These are phyloP conservation scores for Sarcophaga caerulescens DNA, from an alignment of 2,888 invertebrate genomes.

Conservation along the genomic window DNA sequence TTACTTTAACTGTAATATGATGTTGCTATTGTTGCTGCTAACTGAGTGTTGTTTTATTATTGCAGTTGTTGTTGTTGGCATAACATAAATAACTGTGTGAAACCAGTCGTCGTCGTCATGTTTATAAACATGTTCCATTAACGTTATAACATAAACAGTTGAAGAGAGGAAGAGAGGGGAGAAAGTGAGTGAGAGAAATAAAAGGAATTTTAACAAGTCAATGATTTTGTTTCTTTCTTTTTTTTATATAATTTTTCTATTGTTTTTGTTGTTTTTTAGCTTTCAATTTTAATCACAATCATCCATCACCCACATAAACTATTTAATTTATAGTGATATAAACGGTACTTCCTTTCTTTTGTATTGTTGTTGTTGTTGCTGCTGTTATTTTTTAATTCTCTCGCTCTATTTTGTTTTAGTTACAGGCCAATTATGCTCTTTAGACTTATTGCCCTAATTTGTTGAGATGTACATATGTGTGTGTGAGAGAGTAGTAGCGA, in stretches of 20 bases:
- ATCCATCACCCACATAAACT: constrained; percentile 1
- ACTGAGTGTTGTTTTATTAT: too few species aligned
- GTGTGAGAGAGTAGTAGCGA: not conserved
- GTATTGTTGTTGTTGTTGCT: constrained; percentile 7
- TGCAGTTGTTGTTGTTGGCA: not conserved
- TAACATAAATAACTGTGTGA: constrained; percentile 12
- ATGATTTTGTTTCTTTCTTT: too few species aligned
- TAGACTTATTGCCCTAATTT: constrained; percentile 46
- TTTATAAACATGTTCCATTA: too few species aligned
- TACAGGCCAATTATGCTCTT: constrained; percentile 20
- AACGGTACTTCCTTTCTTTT: constrained; percentile 1
- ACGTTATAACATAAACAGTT: too few species aligned
- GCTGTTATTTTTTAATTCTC: constrained; percentile 13
- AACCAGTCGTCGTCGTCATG: not conserved
- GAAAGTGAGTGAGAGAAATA: too few species aligned
- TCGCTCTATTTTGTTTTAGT: constrained; percentile 10
- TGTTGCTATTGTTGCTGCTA: too few species aligned
- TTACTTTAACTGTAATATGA: too few species aligned
- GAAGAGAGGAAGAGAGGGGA: too few species aligned
- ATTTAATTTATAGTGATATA: not conserved
- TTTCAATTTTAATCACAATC: not conserved
- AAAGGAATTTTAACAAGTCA: too few species aligned
- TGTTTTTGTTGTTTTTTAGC: too few species aligned
- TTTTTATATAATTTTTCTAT: too few species aligned
- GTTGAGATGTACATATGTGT: constrained; percentile 13